Base-by-base conservation (phyloP, 2,113 vertebrate genomes). In the Garra rufa region DNA sequence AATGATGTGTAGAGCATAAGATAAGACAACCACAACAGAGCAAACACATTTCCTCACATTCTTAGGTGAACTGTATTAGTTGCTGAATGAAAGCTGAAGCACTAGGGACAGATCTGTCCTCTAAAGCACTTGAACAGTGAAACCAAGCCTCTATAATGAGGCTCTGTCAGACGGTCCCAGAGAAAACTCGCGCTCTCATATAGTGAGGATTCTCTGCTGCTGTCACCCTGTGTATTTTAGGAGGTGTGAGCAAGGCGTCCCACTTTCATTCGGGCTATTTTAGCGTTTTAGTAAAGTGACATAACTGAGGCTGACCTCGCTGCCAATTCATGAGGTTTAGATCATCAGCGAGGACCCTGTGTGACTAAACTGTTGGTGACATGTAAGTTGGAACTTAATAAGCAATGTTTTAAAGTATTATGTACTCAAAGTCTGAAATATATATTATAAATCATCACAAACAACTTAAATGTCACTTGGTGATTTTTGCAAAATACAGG, bases 251-350 rank as follows among this genome's bases (percentile, higher is more conserved):
- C 19, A 24, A 77, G 48, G 70, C 34, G 84, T 63, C 85, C 76
- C 83, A 87, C 41, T 85, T 71, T 84, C 48, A 7, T 34, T 69
- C 48, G 19, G 48, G 55, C 30, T 76, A 81, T 85, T 76, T 85
- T 75, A 67, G 46, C 9, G 17, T 61, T 52, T 48, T 26, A 70
- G 76, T 52, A 50, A 74, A 57, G 8, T 67, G 63, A 70, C 14
- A 41, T 43, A 61, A 65, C 8, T 19, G 55, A 44, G 21, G 0
- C 59, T 15, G 19, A 41, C 30, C 34, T 57, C 17, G 19, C 38
- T 43, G 3, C 19, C 30, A 14, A 11, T 73, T 44, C 11, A 21
- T 44, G 69, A 21, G 38, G 38, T 71, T 71, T 73, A 44, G 41
- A 14, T 44, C 65, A 21, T 41, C 65, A 69, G 65, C 30, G 34